Evolutionary conservation across 37 sponge, comb jelly and placozoan species (phyloP).

Genomic region (Aplysina aerophoba): DNA sequence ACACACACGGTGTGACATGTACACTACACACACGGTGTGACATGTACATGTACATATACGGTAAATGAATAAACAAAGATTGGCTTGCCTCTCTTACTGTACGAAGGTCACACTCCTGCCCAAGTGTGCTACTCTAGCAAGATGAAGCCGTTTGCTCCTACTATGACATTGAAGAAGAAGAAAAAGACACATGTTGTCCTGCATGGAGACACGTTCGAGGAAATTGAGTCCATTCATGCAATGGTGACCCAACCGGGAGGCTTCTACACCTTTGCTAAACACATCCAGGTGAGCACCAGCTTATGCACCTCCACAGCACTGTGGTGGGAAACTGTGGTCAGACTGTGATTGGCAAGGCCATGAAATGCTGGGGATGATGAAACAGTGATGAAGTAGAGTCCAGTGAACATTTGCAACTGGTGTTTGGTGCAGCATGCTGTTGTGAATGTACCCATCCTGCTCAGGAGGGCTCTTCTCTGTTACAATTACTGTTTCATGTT

Average conservation of each 20-base stretch:
- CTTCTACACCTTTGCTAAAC: slow-evolving; percentile 55
- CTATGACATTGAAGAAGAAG: too few relatives aligned
- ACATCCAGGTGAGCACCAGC: slow-evolving; percentile 52
- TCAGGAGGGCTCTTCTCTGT: too few relatives aligned
- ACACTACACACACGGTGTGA: not conserved
- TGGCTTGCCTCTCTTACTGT: not conserved
- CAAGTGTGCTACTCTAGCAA: slow-evolving; percentile 60
- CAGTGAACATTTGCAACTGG: too few relatives aligned
- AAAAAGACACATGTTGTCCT: not conserved
- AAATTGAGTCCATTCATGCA: slow-evolving; percentile 47
- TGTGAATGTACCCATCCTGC: too few relatives aligned
- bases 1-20: not conserved
- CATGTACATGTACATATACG: not conserved
- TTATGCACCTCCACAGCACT: not conserved
- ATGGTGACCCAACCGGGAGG: slow-evolving; percentile 44
- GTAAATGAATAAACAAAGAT: not conserved
- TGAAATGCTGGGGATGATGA: too few relatives aligned
- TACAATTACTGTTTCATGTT: too few relatives aligned
- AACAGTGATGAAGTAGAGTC: too few relatives aligned
- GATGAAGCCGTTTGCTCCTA: slow-evolving; percentile 26
- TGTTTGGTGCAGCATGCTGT: too few relatives aligned
- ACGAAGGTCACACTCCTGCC: slow-evolving; percentile 43
- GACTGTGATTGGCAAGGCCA: too few relatives aligned
- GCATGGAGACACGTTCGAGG: not conserved
- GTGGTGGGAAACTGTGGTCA: too few relatives aligned